Conservation (phyloP, 2,888 invertebrate genomes). For the Ectemnius cavifrons region DNA sequence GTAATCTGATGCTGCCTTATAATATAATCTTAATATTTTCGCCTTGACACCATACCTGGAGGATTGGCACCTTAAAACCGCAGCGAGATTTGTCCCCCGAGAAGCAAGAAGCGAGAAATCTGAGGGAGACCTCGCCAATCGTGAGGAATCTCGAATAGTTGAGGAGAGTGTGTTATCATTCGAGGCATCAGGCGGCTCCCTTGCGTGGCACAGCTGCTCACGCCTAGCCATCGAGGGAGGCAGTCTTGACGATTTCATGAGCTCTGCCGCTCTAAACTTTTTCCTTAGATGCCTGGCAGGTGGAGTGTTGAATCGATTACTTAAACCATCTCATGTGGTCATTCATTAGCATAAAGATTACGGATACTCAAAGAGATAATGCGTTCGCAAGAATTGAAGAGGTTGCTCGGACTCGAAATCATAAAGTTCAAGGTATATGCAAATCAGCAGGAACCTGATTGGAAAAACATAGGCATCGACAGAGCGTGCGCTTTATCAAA, state of each 20-base stretch:
- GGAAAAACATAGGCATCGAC: neutral
- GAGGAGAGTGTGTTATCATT: constrained; percentile 44
- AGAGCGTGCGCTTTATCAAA: neutral
- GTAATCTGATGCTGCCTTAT: neutral
- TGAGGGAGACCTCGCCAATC: constrained; percentile 46
- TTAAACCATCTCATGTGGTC: neutral
- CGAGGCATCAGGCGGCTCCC: constrained; percentile 25
- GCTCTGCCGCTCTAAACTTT: constrained; percentile 85
- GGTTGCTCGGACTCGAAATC: neutral
- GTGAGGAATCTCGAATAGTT: constrained; percentile 12
- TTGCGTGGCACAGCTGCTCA: constrained; percentile 76
- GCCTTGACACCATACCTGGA: constrained; percentile 64
- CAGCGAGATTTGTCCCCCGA: constrained; percentile 82
- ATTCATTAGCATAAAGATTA: too few species aligned
- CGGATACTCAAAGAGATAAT: too few species aligned
- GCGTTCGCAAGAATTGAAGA: too few species aligned
- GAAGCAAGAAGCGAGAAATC: constrained; percentile 62
- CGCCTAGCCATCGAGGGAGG: constrained; percentile 85
- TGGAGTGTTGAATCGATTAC: neutral
- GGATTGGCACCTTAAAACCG: constrained; percentile 80
- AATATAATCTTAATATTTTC: neutral
- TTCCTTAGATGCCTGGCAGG: constrained; percentile 79
- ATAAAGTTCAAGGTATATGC: constrained; percentile 2
- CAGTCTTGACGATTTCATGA: constrained; percentile 83
- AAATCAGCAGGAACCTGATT: constrained; percentile 8